Evolutionary conservation across 2,888 invertebrate species (phyloP), one percentile per base, ranked within the genome.

Genomic region (Apoda limacodes): DNA sequence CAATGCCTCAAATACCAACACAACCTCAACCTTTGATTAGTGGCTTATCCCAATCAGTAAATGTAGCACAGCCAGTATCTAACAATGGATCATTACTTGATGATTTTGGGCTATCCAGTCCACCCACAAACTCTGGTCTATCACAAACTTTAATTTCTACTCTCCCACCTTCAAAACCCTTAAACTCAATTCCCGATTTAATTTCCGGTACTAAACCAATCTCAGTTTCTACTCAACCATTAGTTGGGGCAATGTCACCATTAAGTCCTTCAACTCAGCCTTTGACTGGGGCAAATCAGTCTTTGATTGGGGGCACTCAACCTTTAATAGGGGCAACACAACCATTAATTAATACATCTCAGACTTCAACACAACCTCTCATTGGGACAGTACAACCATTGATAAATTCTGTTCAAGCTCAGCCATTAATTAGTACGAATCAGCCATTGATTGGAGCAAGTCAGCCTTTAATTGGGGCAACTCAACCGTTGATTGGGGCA

Each of bases 191-290:
- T 0, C 75, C 76, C 0, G 75, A 78, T 44, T 40, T 75, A 2
- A 75, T 74, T 21, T 69, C 80, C 1, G 70, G 64, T 0, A 67
- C 71, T 0, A 70, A 72, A 45, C 65, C 57, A 21, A 9, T 33
- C 13, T 28, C 55, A 22, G 39, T 57, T 3, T 49, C 47, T 4
- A 31, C 43, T 0, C 58, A 50, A 27, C 50, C 59, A 0, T 13
- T 59, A 20, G 36, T 48, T 2, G 5, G 5, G 17, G 17, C 17
- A 17, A 6, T 27, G 22, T 45, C 40, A 35, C 40, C 48, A 3
- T 5, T 43, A 4, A 33, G 36, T 2, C 32, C 30, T 3, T 9
- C 34, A 19, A 35, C n/a, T n/a, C 48, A 47, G 30, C 42, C 50
- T 0, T 19, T 52, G 9, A 38, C 46, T 17, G 28, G 31, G 7